Percentiles rank a stretch among this genome's conserved stretches.
Evolutionary conservation across 2,888 invertebrate genomes (phyloP).

Genomic region (Sipunculus nudus): DNA sequence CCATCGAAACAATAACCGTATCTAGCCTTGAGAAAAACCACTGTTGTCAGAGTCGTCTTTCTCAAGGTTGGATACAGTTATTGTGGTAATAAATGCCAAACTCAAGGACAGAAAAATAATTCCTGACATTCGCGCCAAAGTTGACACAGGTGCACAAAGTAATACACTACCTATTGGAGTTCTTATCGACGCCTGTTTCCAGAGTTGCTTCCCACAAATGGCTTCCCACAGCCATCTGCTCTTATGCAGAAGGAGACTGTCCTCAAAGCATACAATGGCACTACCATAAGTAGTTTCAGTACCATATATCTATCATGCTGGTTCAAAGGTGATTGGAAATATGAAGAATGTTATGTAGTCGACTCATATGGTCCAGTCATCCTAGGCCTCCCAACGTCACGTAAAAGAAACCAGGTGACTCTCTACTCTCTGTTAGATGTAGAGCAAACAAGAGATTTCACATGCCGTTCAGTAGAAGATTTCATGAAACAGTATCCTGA

Average conservation of each 20-base stretch:
- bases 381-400: not conserved
- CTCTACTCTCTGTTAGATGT: slow-evolving; percentile 36
- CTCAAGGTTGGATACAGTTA: no score
- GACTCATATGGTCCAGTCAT: not conserved
- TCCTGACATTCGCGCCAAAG: no score
- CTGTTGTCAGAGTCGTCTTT: no score
- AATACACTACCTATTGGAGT: not conserved
- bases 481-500: not conserved
- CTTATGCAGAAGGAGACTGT: no score
- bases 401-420: slow-evolving; percentile 10
- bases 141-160: not conserved
- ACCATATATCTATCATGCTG: not conserved
- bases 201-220: no score
- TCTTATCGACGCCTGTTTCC: not conserved
- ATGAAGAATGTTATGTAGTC: no score
- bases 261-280: no score
- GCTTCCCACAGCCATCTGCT: no score
- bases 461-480: not conserved
- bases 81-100: no score
- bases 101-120: no score
- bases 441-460: not conserved
- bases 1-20: no score
- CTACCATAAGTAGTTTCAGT: not conserved
- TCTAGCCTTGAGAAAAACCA: no score
- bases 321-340: not conserved